Evolutionary conservation across 1,140 invertebrate genomes (phyloP), one percentile per base, ranked within the genome.

Genomic region (Macrocentrus cingulum): DNA sequence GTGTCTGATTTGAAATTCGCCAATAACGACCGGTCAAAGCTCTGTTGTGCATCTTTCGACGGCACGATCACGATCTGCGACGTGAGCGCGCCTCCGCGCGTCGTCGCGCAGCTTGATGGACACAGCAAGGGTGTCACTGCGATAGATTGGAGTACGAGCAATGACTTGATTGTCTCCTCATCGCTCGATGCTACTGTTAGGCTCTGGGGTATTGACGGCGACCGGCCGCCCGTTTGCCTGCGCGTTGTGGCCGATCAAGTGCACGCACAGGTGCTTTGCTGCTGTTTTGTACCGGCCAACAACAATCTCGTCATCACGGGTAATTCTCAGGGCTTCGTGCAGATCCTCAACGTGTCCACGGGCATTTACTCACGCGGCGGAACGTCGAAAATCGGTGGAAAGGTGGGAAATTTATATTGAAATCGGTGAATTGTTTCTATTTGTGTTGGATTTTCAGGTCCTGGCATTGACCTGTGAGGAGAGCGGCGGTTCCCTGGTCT

Each of bases 231-330:
- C 1, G 61, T 66, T 71, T 91, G 90, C 67, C 78, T 94, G 55
- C 76, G 90, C 52, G 80, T 81, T 25, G 84, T 90, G 20, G 70
- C 70, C 45, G 89, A 91, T 75, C 86, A 85, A 60, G 76, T 85
- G 29, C 71, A 72, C 36, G 80, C 83, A 11, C 85, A 89, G 69
- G 79, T 92, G 39, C 78, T 90, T 1, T 90, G 85, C 60, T 92
- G 90, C 74, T 81, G 85, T 20, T 95, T 95, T 76, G 89, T 92
- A 71, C 91, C 92, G 0, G 82, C 86, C 16, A 95, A 95, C 74
- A 94, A 94, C 69, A 95, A 95, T 80, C 87, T 94, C 80, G 86
- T 94, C 65, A 84, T 92, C 70, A 88, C 88, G 58, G 91, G 91
- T 1, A 94, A 91, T 72, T 85, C 84, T 9, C 83, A 84, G 69